Conservation (phyloP, 1,140 invertebrate species). For the Drosophila ohnishii region DNA sequence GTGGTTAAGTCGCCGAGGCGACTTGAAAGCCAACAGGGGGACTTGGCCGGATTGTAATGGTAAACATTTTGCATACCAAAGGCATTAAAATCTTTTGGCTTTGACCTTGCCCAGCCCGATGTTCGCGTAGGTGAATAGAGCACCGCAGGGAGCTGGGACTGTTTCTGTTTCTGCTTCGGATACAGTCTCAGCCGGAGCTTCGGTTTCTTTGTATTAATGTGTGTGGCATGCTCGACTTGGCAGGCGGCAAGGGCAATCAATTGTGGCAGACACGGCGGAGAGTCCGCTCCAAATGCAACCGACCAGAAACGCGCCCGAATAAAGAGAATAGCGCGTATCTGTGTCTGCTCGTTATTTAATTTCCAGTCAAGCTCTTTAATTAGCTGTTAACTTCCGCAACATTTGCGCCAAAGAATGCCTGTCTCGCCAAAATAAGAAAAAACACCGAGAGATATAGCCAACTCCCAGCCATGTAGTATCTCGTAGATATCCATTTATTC, state of each 20-base stretch:
- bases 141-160: conserved; percentile 61
- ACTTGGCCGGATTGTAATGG: conserved; percentile 49
- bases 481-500: conserved; percentile 24
- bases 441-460: conserved; percentile 16
- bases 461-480: conserved; percentile 21
- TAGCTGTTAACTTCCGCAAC: conserved; percentile 79
- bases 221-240: conserved; percentile 74
- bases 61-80: conserved; percentile 62
- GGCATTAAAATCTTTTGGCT: conserved; percentile 60
- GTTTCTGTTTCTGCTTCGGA: conserved; percentile 11
- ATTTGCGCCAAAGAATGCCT: conserved; percentile 62
- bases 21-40: conserved; percentile 15
- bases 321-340: conserved; percentile 28
- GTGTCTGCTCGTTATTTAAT: conserved; percentile 65
- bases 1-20: conserved; percentile 47
- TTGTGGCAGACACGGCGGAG: conserved; percentile 49
- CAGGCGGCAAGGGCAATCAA: conserved; percentile 75
- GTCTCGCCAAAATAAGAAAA: conserved; percentile 27
- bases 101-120: conserved; percentile 70
- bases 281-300: conserved; percentile 69
- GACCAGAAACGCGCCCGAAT: conserved; percentile 70
- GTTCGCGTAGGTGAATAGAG: conserved; percentile 69
- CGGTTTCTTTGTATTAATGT: conserved; percentile 20
- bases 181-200: conserved; percentile 1
- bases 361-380: conserved; percentile 76